Percentiles rank a stretch among this genome's conserved stretches.
phyloP scores from a whole-genome alignment of 2,888 invertebrate species.

The Trichopria drosophilae region DNA sequence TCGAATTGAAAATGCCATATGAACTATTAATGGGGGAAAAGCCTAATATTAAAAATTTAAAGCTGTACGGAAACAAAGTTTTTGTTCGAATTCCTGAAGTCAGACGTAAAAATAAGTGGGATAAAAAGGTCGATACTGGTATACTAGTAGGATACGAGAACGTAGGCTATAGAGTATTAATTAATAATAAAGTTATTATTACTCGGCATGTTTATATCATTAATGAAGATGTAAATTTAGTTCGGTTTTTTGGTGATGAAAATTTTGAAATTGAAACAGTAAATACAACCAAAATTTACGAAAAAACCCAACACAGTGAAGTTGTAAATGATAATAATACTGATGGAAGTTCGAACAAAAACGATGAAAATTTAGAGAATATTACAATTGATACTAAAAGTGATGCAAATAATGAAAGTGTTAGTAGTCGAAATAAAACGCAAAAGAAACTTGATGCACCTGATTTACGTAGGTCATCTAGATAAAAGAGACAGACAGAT shows the following conservation, averaged over 20 bases:
- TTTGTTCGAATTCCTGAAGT: conserved; percentile 20
- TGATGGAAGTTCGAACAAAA: neutral
- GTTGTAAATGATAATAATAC: too few relatives aligned
- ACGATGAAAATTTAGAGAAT: neutral
- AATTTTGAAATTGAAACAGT: too few relatives aligned
- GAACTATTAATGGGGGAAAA: too few relatives aligned
- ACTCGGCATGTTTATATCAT: conserved; percentile 17
- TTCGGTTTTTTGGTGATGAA: neutral
- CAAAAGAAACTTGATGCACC: neutral
- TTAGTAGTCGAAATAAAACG: too few relatives aligned
- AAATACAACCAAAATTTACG: too few relatives aligned
- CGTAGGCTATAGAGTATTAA: conserved; percentile 19
- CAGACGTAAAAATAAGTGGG: conserved; percentile 13
- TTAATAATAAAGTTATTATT: conserved; percentile 20
- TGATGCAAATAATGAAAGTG: neutral
- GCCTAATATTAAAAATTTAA: conserved; percentile 19
- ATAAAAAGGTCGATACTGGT: conserved; percentile 21
- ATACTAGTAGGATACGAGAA: conserved; percentile 22
- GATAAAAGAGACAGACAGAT: conserved; percentile 13
- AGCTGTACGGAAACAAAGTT: conserved; percentile 21
- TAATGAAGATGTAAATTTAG: neutral
- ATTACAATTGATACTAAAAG: neutral
- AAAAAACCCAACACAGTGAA: conserved; percentile 8
- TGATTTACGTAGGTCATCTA: neutral
- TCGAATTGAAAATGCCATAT: too few relatives aligned